phyloP scores from a whole-genome alignment of 2,797 vertebrate species.

The Cheirogaleus major region DNA sequence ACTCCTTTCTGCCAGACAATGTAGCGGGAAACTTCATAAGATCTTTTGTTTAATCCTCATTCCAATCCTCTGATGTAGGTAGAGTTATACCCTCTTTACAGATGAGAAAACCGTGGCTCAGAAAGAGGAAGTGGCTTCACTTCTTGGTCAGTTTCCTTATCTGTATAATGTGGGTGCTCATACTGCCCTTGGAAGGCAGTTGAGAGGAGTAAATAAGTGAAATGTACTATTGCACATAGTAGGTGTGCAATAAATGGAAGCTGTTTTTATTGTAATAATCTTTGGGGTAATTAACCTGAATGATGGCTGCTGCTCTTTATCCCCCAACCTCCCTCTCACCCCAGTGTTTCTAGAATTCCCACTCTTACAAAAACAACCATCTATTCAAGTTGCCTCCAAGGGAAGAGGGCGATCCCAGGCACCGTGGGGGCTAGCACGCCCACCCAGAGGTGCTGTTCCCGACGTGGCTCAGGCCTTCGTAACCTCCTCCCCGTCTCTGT shows the following conservation, averaged over 20 bases:
- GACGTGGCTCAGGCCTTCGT: background rate
- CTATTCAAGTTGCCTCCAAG: slow-evolving; percentile 14
- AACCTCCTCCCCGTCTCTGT: slow-evolving; percentile 27
- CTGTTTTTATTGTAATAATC: background rate
- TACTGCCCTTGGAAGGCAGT: background rate
- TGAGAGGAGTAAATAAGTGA: background rate
- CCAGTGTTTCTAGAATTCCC: background rate
- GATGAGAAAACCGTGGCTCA: background rate
- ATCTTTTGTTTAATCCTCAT: background rate
- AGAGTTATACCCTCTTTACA: background rate
- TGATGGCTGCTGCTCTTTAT: background rate
- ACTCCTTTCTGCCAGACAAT: background rate
- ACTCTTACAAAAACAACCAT: background rate
- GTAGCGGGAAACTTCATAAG: background rate
- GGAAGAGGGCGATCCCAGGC: background rate
- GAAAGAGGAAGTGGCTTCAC: background rate
- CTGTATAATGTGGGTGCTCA: background rate
- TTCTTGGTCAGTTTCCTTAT: background rate
- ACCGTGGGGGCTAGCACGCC: background rate
- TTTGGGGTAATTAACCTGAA: background rate
- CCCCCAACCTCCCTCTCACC: background rate
- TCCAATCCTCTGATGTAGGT: background rate
- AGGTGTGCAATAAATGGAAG: background rate
- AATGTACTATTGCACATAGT: background rate
- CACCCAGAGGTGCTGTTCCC: background rate